Evolutionary conservation across 1,140 invertebrate genomes (phyloP), one percentile per base, ranked within the genome.

Genomic region (Papilio aristodemus): DNA sequence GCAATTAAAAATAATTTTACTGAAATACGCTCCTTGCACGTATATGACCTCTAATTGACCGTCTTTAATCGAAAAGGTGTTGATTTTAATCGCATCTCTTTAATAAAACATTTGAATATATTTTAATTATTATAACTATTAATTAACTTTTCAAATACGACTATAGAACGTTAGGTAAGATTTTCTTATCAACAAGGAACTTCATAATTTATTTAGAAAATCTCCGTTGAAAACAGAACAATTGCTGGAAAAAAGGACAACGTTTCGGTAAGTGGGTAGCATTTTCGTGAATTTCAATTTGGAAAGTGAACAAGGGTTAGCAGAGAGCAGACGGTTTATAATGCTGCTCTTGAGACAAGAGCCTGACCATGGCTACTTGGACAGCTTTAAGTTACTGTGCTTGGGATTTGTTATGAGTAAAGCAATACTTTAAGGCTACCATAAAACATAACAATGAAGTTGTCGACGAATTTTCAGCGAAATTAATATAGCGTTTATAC

Each of bases 361-460:
- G 81, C 79, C 79, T 87, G 85, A 86, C 86, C 84, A 77, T 73
- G 83, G 88, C 85, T 89, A 89, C 86, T 89, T 85, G 79, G 80
- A 83, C 77, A 79, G 83, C 83, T 88, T 85, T 80, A 80, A 79
- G 77, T 84, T 83, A 72, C 75, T 66, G 25, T 68, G 74, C 37
- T 58, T 80, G 83, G 77, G 60, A 1, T 9, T 80, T 81, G 74
- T 73, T 64, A 83, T 46, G 67, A 78, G 71, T 58, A 43, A 67
- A 4, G 37, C 37, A 43, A 43, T 59, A 36, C 43, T 17, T 50
- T 50, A 50, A 17, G 2, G 7, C n/a, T n/a, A 14, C 2, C 13
- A 0, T 50, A 17, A 7, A 50, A 17, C 8, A 50, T 50, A 22
- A 41, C 38, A n/a, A 37, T 13, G 14, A 19, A 50, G 14, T 41